These are phyloP conservation scores for Macrochelys suwanniensis DNA, from an alignment of 2,797 vertebrate genomes.

Conservation along the genomic window DNA sequence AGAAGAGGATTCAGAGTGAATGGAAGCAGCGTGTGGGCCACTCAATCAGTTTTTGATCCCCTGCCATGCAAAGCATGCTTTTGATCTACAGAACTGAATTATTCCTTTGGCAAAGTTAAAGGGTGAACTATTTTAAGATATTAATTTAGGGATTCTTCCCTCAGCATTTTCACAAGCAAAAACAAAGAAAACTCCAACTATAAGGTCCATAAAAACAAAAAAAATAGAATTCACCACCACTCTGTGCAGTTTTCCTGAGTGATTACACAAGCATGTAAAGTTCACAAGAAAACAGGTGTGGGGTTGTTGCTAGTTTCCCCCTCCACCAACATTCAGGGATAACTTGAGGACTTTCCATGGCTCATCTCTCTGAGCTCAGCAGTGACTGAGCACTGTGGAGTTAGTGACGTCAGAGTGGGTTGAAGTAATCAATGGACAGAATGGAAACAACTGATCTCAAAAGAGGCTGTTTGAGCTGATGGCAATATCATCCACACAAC, in stretches of 20 bases:
- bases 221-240: not conserved
- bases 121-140: not conserved
- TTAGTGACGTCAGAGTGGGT: slow-evolving; percentile 23
- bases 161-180: slow-evolving; percentile 42
- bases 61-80: slow-evolving; percentile 37
- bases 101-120: slow-evolving; percentile 29
- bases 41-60: slow-evolving; percentile 38
- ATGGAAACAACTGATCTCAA: slow-evolving; percentile 1
- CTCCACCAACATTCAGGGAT: slow-evolving; percentile 29
- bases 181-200: not conserved
- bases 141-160: slow-evolving; percentile 2
- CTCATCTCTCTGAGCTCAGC: not conserved
- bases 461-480: slow-evolving; percentile 6
- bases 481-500: not conserved
- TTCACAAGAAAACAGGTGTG: slow-evolving; percentile 21
- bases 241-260: not conserved
- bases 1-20: not conserved
- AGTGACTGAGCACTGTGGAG: not conserved
- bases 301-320: not conserved
- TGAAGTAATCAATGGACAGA: not conserved
- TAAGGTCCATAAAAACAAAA: not conserved
- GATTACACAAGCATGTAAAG: not conserved
- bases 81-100: slow-evolving; percentile 40
- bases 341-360: slow-evolving; percentile 35
- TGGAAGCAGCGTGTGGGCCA: slow-evolving; percentile 1